phyloP scores from a whole-genome alignment of 35 echinoderm and acorn worm species.

The Diadema setosum region DNA sequence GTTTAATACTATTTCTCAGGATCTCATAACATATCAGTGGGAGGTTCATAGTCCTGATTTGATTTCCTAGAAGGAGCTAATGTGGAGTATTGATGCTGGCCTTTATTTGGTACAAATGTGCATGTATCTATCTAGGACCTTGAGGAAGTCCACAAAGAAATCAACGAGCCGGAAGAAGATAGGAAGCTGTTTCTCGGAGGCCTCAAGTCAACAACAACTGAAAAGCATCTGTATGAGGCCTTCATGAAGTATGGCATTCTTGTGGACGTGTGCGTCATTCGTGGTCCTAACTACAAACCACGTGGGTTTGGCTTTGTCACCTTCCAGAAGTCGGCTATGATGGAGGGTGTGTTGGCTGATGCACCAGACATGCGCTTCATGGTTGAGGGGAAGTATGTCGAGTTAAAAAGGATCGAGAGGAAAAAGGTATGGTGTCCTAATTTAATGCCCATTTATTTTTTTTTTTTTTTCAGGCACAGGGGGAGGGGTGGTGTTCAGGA shows the following conservation, averaged over 20 bases:
- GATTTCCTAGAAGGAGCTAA: no score
- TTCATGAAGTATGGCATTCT: background rate
- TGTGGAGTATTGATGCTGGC: no score
- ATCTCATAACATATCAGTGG: no score
- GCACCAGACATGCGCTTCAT: background rate
- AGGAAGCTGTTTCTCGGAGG: background rate
- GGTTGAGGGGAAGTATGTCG: background rate
- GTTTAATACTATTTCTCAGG: no score
- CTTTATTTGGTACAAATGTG: no score
- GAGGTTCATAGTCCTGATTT: no score
- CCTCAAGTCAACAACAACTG: background rate
- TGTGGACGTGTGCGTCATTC: background rate
- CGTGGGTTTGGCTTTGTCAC: background rate
- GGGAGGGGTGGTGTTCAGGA: no score
- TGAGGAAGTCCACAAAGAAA: background rate
- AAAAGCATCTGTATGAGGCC: background rate
- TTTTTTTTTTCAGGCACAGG: no score
- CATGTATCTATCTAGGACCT: background rate
- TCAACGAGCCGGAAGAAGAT: background rate
- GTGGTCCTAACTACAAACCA: background rate
- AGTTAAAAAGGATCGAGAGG: background rate
- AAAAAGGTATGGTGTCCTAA: background rate
- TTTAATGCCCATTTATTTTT: no score
- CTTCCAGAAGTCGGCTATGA: background rate
- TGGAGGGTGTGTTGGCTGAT: background rate